These are phyloP conservation scores for zebrafish (Danio rerio) DNA, from an alignment of 2,113 vertebrate genomes.

Conservation along the genomic window GRCz12tu NC_133188.1:5464501-5465000, in stretches of 20 bases:
- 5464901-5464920: slow-evolving; percentile 36
- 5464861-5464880: slow-evolving; percentile 52
- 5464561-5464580: slow-evolving; percentile 81
- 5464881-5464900: slow-evolving; percentile 19
- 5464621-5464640: slow-evolving; percentile 52
- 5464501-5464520: slow-evolving; percentile 73
- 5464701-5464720: slow-evolving; percentile 88
- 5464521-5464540: slow-evolving; percentile 71
- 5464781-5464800: slow-evolving; percentile 89
- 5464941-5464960: slow-evolving; percentile 16
- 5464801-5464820: slow-evolving; percentile 73
- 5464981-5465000: slow-evolving; percentile 32
- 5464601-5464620: slow-evolving; percentile 59
- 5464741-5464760: slow-evolving; percentile 89
- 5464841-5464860: slow-evolving; percentile 73
- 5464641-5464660: slow-evolving; percentile 67
- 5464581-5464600: slow-evolving; percentile 76
- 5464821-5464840: slow-evolving; percentile 60
- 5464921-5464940: slow-evolving; percentile 50
- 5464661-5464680: slow-evolving; percentile 76
- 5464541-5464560: slow-evolving; percentile 76
- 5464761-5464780: slow-evolving; percentile 98
- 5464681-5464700: slow-evolving; percentile 93
- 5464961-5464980: slow-evolving; percentile 43
- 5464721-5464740: slow-evolving; percentile 91